Percentiles rank a stretch among this genome's conserved stretches.
These are phyloP conservation scores for Hypomesus transpacificus DNA, from an alignment of 2,113 vertebrate genomes.

Conservation along the genomic window DNA sequence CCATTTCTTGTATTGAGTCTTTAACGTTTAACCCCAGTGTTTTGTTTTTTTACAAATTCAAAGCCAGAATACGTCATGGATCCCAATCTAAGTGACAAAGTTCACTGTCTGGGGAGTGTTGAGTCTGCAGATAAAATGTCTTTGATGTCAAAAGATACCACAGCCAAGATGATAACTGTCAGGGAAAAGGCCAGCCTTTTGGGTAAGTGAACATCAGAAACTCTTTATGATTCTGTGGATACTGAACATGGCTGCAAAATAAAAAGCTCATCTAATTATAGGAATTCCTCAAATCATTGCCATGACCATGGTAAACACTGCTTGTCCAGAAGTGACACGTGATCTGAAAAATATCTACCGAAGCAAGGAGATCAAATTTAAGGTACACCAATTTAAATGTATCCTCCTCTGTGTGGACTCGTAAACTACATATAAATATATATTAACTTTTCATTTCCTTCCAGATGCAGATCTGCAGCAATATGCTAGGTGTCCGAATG, in stretches of 20 bases:
- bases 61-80: constrained; percentile 2
- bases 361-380: constrained; percentile 21
- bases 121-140: too few species aligned
- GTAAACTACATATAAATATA: too few species aligned
- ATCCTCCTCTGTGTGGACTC: too few species aligned
- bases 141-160: neutral
- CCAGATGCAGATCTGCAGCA: too few species aligned
- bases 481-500: neutral
- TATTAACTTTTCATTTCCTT: too few species aligned
- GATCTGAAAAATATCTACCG: constrained; percentile 16
- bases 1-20: neutral
- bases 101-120: constrained; percentile 20
- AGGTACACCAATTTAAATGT: too few species aligned
- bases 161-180: neutral
- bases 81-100: constrained; percentile 16
- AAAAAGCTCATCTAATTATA: neutral
- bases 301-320: constrained; percentile 30
- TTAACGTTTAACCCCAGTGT: constrained; percentile 16
- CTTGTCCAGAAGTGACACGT: neutral
- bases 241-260: too few species aligned
- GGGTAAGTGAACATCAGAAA: constrained; percentile 11
- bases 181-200: constrained; percentile 9
- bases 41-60: neutral
- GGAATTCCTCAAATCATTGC: constrained; percentile 31
- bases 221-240: too few species aligned